Evolutionary conservation across 2,113 vertebrate genomes (phyloP), one percentile per base, ranked within the genome.

Genomic region (Meriones unguiculatus): DNA sequence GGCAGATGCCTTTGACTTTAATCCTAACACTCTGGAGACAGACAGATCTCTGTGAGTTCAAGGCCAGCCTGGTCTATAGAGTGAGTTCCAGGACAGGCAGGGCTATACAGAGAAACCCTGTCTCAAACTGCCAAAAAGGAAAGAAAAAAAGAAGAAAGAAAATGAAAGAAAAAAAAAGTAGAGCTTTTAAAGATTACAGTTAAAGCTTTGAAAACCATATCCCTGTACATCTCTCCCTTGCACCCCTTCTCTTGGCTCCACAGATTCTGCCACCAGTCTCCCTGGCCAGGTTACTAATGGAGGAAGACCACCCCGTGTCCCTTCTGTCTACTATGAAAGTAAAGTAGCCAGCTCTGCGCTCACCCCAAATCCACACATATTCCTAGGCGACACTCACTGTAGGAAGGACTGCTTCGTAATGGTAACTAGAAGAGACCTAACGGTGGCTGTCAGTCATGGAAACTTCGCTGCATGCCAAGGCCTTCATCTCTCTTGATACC

Each of bases 401-500:
- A 78, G 64, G 62, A 93, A 88, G 46, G 67, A 87, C 70, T 82
- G 41, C n/a, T 91, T 95, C 54, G 46, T 88, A 86, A 81, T 89
- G 52, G 59, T 77, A 72, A 77, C 69, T 82, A 35, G 81, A 94
- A 18, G 75, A 91, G 93, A 96, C 77, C 46, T 91, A 93, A 69
- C 30, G 85, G 41, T 62, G 90, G 59, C 70, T 91, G 30, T 84
- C 14, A 87, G 81, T 89, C 94, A 82, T 77, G 75, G 69, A 84
- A 81, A 20, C 73, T 52, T 94, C 24, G 35, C 30, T 77, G 5
- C 78, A 2, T 90, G 72, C 80, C 46, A 88, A 64, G 77, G 46
- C 77, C 82, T 94, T 87, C 69, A 25, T 87, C 54, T 96, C 30
- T 90, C 95, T 20, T 92, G 32, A 75, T 90, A 81, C 77, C 91